phyloP scores from a whole-genome alignment of 2,797 vertebrate species.

The Crax fasciolata region DNA sequence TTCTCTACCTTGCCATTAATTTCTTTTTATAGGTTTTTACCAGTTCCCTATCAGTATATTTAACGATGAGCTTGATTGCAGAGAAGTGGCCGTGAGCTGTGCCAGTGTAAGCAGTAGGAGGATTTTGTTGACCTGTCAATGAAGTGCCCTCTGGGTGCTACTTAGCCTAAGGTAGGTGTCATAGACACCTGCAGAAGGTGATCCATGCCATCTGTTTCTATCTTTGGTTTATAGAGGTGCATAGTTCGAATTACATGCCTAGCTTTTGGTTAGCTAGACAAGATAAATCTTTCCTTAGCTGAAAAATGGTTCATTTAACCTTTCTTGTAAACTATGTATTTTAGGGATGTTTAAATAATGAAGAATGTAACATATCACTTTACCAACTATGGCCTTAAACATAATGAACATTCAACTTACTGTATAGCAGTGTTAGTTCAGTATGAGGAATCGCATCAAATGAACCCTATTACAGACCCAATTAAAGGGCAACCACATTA shows the following conservation, averaged over 20 bases:
- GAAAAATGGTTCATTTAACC: background rate
- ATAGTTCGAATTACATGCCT: background rate
- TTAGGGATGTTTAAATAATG: slow-evolving; percentile 10
- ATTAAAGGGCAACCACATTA: slow-evolving; percentile 90
- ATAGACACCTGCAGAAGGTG: slow-evolving; percentile 34
- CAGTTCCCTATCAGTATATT: background rate
- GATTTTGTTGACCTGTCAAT: background rate
- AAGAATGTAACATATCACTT: background rate
- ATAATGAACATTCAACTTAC: slow-evolving; percentile 57
- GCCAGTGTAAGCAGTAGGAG: background rate
- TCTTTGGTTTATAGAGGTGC: background rate
- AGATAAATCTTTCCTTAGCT: slow-evolving; percentile 19
- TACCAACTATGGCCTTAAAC: slow-evolving; percentile 8
- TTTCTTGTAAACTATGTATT: background rate
- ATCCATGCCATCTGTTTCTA: slow-evolving; percentile 27
- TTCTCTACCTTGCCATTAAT: background rate
- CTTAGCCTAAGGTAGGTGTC: background rate
- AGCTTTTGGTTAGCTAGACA: background rate
- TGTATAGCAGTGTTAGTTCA: slow-evolving; percentile 66
- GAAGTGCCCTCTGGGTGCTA: background rate
- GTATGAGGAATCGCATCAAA: slow-evolving; percentile 80
- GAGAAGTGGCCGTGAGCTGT: background rate
- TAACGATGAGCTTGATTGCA: background rate
- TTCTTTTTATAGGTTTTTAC: background rate
- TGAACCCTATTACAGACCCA: slow-evolving; percentile 89